These are phyloP conservation scores for Antheraea mylitta DNA, from an alignment of 1,140 invertebrate genomes.

Conservation along the genomic window DNA sequence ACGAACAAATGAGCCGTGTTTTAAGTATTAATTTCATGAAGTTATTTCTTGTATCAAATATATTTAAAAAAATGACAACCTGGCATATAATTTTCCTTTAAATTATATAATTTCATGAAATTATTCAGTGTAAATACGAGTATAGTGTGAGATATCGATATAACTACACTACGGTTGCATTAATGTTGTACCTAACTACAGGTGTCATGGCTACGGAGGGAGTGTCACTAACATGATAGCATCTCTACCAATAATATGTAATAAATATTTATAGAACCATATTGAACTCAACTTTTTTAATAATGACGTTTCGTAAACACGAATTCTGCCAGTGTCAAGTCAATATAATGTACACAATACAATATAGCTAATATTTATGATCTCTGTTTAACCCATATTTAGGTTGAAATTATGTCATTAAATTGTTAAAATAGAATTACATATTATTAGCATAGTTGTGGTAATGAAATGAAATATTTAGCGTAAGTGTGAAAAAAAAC, in stretches of 20 bases:
- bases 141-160: constrained; percentile 1
- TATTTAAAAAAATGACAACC: not conserved
- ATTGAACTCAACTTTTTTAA: no score
- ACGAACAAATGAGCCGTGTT: constrained; percentile 27
- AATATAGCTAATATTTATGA: no score
- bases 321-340: no score
- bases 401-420: no score
- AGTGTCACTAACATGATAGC: constrained; percentile 1
- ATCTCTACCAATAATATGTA: constrained; percentile 1
- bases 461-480: not conserved
- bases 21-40: constrained; percentile 29
- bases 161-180: constrained; percentile 2
- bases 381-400: no score
- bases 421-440: not conserved
- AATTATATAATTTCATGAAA: constrained; percentile 11
- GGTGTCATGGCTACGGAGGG: constrained; percentile 8
- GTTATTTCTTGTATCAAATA: constrained; percentile 15
- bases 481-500: not conserved
- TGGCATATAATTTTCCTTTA: not conserved
- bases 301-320: no score
- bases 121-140: constrained; percentile 6
- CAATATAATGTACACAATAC: no score
- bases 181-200: constrained; percentile 10
- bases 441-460: not conserved
- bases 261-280: not conserved